phyloP scores from a whole-genome alignment of 1,140 invertebrate genomes.

The Leptinotarsa texana region DNA sequence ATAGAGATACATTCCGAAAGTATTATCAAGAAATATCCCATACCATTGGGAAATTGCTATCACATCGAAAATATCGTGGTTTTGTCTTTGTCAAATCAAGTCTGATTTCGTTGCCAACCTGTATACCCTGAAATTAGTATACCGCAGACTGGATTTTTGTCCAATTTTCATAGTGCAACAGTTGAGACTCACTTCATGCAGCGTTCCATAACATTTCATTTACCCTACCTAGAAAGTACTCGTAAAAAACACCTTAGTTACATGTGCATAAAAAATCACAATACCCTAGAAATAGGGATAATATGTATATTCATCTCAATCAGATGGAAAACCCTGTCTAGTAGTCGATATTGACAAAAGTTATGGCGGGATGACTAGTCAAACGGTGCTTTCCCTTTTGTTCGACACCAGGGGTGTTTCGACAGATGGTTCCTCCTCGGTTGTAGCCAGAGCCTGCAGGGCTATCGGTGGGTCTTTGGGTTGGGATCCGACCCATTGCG shows the following conservation, averaged over 20 bases:
- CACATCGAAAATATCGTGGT: too few relatives aligned
- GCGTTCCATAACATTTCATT: too few relatives aligned
- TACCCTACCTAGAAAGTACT: neutral
- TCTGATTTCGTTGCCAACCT: too few relatives aligned
- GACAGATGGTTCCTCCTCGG: slow-evolving; percentile 58
- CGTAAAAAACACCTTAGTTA: neutral
- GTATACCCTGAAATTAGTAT: too few relatives aligned
- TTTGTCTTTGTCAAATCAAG: too few relatives aligned
- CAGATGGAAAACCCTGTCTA: slow-evolving; percentile 27
- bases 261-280: slow-evolving; percentile 3
- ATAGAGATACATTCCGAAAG: too few relatives aligned
- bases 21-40: too few relatives aligned
- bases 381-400: slow-evolving; percentile 63
- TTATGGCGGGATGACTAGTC: slow-evolving; percentile 56
- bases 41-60: too few relatives aligned
- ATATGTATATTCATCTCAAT: neutral
- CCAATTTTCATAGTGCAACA: too few relatives aligned
- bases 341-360: slow-evolving; percentile 11
- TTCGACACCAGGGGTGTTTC: slow-evolving; percentile 61
- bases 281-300: neutral
- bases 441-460: slow-evolving; percentile 51
- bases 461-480: slow-evolving; percentile 56
- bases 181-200: too few relatives aligned
- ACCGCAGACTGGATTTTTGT: too few relatives aligned
- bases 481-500: slow-evolving; percentile 40